These are phyloP conservation scores for Leptinotarsa defecta DNA, from an alignment of 1,140 invertebrate species.

Conservation along the genomic window DNA sequence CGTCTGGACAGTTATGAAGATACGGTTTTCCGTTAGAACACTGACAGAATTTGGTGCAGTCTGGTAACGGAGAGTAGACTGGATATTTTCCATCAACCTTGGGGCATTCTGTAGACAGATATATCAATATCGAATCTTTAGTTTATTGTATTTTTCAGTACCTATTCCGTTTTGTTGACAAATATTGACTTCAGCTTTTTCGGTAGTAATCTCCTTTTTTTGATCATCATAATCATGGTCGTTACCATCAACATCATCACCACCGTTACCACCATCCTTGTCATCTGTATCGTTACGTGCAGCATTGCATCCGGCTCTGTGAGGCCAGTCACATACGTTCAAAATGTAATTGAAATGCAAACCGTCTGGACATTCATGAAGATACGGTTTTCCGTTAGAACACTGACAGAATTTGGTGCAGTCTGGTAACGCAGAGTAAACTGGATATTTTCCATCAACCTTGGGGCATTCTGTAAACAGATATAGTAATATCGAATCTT, in stretches of 20 bases:
- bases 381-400: conserved; percentile 55
- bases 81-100: conserved; percentile 32
- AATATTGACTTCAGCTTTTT: background rate
- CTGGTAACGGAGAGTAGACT: conserved; percentile 38
- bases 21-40: conserved; percentile 61
- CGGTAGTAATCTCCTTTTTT: background rate
- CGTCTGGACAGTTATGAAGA: conserved; percentile 55
- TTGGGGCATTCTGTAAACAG: conserved; percentile 23
- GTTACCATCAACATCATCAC: background rate
- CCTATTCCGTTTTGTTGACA: background rate
- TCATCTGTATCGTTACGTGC: background rate
- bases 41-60: conserved; percentile 64
- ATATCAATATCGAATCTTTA: background rate
- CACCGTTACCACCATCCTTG: background rate
- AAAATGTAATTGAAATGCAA: conserved; percentile 52
- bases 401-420: conserved; percentile 66
- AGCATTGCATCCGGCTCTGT: conserved; percentile 46
- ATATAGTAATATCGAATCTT: background rate
- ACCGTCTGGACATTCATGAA: conserved; percentile 51
- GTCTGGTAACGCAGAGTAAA: conserved; percentile 57
- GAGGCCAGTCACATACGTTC: conserved; percentile 53
- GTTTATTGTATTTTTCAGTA: background rate
- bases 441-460: conserved; percentile 43
- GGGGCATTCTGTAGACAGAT: conserved; percentile 29
- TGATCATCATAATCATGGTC: background rate